Conservation (phyloP, 1,140 invertebrate species). For the Coptotermes formosanus region DNA sequence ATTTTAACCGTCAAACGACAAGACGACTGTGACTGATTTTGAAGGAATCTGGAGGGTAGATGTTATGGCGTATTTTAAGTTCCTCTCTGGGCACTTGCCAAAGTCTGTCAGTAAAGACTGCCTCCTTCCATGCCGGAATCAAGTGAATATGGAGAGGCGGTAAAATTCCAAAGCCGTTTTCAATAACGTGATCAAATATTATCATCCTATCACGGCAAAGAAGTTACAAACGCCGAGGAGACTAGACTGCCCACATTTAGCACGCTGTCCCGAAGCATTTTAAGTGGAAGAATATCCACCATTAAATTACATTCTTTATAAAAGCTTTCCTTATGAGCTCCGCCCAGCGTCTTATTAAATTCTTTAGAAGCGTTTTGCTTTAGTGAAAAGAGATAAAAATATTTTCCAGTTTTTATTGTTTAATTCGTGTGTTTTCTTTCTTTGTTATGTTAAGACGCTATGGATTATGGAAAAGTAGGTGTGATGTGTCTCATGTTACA, state of each 20-base stretch:
- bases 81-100: too few relatives aligned
- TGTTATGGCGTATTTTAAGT: too few relatives aligned
- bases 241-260: background rate
- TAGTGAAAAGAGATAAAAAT: constrained; percentile 10
- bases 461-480: background rate
- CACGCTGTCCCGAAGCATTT: background rate
- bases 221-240: background rate
- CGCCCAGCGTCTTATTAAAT: constrained; percentile 27
- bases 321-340: constrained; percentile 26
- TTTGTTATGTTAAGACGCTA: background rate
- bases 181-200: too few relatives aligned
- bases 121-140: too few relatives aligned
- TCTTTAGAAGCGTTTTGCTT: constrained; percentile 25
- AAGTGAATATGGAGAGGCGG: too few relatives aligned
- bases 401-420: background rate
- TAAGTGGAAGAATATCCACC: constrained; percentile 28
- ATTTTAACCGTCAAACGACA: too few relatives aligned
- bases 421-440: background rate
- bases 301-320: constrained; percentile 30
- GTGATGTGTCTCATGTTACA: too few relatives aligned
- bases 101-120: too few relatives aligned
- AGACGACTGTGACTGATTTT: too few relatives aligned
- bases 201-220: background rate
- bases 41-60: too few relatives aligned
- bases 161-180: too few relatives aligned